These are phyloP conservation scores for Leptoclinus maculatus DNA, from an alignment of 2,797 vertebrate species.

Conservation along the genomic window DNA sequence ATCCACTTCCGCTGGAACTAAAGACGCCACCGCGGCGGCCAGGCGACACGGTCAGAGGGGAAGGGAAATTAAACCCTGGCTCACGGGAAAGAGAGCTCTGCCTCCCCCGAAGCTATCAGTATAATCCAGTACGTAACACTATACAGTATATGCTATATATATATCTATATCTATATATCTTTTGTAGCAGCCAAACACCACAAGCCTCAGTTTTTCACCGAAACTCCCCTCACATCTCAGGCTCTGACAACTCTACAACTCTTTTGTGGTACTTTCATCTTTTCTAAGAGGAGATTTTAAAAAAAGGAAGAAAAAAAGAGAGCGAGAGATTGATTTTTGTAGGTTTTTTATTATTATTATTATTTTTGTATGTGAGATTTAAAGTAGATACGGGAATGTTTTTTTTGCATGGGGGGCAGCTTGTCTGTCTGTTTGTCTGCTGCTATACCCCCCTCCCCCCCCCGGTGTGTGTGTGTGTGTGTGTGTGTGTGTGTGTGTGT, in stretches of 20 bases:
- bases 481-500: conserved; percentile 30
- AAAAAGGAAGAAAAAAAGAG: neutral
- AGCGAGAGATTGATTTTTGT: conserved; percentile 90
- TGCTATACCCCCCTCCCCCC: conserved; percentile 81
- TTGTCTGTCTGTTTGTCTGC: conserved; percentile 88
- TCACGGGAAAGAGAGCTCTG: conserved; percentile 89
- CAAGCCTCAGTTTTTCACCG: conserved; percentile 99
- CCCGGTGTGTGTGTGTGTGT: conserved; percentile 34
- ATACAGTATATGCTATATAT: conserved; percentile 77
- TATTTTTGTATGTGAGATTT: conserved; percentile 99
- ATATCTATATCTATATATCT: conserved; percentile 87
- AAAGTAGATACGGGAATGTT: conserved; percentile 97
- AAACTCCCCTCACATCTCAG: conserved; percentile 97
- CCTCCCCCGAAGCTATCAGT: conserved; percentile 91
- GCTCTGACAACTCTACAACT: conserved; percentile 93
- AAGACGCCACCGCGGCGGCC: conserved; percentile 72
- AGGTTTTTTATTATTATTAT: conserved; percentile 94
- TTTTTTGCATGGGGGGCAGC: conserved; percentile 93
- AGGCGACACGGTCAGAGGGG: conserved; percentile 72
- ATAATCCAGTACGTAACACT: conserved; percentile 88
- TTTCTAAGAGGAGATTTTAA: conserved; percentile 87
- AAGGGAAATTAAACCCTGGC: conserved; percentile 83
- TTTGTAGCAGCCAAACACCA: conserved; percentile 99
- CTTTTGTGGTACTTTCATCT: conserved; percentile 99
- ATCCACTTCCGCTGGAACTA: conserved; percentile 99